Conservation (phyloP, 2,888 invertebrate species). For the Eristalis arbustorum region DNA sequence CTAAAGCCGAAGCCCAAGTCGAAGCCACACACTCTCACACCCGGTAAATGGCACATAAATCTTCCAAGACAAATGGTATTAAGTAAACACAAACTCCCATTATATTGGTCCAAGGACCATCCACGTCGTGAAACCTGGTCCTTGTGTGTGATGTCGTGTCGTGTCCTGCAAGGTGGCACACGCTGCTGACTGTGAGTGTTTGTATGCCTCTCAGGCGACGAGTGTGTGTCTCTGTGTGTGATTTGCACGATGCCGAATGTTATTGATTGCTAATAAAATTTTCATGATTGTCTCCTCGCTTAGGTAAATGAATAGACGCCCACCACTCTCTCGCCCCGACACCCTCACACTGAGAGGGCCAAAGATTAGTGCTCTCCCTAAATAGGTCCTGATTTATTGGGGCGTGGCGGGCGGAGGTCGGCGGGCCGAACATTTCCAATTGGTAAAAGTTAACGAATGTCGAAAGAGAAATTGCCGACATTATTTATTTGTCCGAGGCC, state of each 20-base stretch:
- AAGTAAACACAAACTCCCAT: constrained; percentile 68
- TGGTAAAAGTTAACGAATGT: constrained; percentile 66
- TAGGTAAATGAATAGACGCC: constrained; percentile 57
- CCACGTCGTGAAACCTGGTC: constrained; percentile 5
- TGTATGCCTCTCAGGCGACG: constrained; percentile 48
- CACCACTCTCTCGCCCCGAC: neutral
- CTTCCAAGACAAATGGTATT: constrained; percentile 70
- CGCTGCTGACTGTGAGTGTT: neutral
- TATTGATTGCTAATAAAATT: constrained; percentile 75
- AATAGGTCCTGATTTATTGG: constrained; percentile 60
- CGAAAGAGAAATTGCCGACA: constrained; percentile 58
- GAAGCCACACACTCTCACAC: constrained; percentile 8
- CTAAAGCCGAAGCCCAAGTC: neutral
- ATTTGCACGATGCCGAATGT: constrained; percentile 73
- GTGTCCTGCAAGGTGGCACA: neutral
- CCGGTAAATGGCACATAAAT: constrained; percentile 61
- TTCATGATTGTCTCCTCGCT: constrained; percentile 72
- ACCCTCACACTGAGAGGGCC: constrained; percentile 25
- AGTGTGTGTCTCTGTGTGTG: constrained; percentile 58
- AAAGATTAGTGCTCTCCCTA: constrained; percentile 62
- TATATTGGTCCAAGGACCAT: constrained; percentile 50
- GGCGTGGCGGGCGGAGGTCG: neutral
- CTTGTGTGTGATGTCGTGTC: constrained; percentile 6
- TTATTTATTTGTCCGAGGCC: constrained; percentile 33
- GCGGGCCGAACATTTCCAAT: constrained; percentile 45